Base-by-base conservation (phyloP, 2,113 vertebrate species). In the Chrysochloris asiatica region DNA sequence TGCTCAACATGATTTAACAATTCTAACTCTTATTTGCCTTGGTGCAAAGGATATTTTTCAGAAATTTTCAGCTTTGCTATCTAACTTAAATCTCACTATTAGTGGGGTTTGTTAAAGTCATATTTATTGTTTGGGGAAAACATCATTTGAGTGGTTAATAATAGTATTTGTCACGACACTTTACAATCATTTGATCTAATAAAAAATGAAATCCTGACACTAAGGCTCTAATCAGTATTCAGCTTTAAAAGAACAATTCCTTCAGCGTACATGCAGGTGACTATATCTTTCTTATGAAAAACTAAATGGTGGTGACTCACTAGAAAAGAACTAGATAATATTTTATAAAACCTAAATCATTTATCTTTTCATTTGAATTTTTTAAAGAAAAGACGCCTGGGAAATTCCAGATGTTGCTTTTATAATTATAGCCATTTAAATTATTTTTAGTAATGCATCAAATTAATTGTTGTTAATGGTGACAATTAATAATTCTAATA, bases 401-500 rank as follows among this genome's bases (percentile, higher is more conserved):
- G 86, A 88, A 94, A 75, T 85, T 88, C 43, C 50, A 92, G 45
- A 69, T 90, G 72, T 76, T 86, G 10, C 38, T 92, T 6, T 93
- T 89, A 82, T 87, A 83, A 86, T 61, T 92, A 82, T 38, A 88
- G 9, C 73, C 22, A 83, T 92, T 94, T 87, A 92, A 89, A 56
- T 95, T 83, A 67, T 41, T 90, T 63, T 5, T 88, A 87, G 61
- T 83, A 82, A 89, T 89, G 81, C n/a, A 82, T 89, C 81, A 92
- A 54, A 83, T 79, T 93, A 93, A 90, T 91, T 91, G 33, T 1
- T 78, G 36, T 91, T 91, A 93, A 91, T 90, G 71, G 1, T 16
- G 30, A 92, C 88, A 83, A 95, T 89, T 92, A 95, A 92, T 94
- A 95, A 94, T 94, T 80, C 77, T 17, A 91, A 94, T 80, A 82